Conservation (phyloP, 2,113 vertebrate genomes). For the Meleagris gallopavo region DNA sequence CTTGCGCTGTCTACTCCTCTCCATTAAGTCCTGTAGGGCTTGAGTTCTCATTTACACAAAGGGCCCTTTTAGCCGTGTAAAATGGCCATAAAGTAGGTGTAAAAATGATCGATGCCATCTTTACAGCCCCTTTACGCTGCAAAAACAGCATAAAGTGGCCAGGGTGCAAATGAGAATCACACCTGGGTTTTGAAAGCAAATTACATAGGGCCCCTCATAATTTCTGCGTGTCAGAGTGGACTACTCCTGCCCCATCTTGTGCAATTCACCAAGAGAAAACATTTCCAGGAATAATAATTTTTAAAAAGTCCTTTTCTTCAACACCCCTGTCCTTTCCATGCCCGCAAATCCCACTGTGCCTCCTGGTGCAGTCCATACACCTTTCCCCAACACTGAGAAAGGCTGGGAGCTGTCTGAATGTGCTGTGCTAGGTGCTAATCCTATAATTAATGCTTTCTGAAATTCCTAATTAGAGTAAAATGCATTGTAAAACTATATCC, state of each 20-base stretch:
- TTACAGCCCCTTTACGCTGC: constrained; percentile 37
- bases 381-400: not conserved
- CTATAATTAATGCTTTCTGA: not conserved
- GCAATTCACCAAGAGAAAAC: not conserved
- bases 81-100: constrained; percentile 57
- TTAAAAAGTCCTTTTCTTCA: not conserved
- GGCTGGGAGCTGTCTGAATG: not conserved
- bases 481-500: not conserved
- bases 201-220: not conserved
- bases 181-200: constrained; percentile 45
- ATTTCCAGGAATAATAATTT: not conserved
- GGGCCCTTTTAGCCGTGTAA: constrained; percentile 38
- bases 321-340: not conserved
- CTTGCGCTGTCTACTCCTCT: constrained; percentile 22
- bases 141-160: constrained; percentile 56
- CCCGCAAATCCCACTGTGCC: not conserved
- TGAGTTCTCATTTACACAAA: constrained; percentile 63
- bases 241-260: not conserved
- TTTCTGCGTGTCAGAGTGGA: not conserved
- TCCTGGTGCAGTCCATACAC: not conserved
- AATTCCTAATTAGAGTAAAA: not conserved
- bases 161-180: constrained; percentile 58
- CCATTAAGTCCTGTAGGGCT: constrained; percentile 56
- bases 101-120: constrained; percentile 56
- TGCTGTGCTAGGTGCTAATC: constrained; percentile 7